Conservation (phyloP, 2,113 vertebrate species). For the Phrynocephalus versicolor region DNA sequence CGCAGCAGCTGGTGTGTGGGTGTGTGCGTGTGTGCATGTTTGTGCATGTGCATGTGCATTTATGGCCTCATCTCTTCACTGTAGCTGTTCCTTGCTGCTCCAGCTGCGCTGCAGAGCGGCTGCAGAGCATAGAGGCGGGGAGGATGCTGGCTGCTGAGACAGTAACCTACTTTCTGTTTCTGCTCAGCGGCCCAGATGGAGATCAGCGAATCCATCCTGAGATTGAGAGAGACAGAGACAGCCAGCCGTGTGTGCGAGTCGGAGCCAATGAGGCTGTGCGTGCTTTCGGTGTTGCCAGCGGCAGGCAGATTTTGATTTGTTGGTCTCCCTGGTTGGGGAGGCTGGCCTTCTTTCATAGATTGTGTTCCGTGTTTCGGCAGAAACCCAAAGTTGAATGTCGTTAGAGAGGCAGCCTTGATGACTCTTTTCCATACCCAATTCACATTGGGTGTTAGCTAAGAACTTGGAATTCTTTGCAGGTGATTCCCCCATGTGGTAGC, state of each 20-base stretch:
- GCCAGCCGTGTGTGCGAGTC: not conserved
- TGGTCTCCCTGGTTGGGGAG: not conserved
- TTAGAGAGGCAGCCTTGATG: not conserved
- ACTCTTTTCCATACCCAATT: not conserved
- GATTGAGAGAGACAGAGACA: no score
- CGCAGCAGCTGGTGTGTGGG: not conserved
- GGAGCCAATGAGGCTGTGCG: not conserved
- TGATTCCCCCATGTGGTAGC: no score
- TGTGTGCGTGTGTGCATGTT: no score
- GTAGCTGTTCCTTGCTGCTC: not conserved
- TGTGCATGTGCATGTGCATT: not conserved
- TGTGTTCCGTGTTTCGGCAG: not conserved
- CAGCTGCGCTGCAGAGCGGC: not conserved
- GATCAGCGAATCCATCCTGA: not conserved
- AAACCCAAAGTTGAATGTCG: not conserved
- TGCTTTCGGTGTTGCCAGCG: not conserved
- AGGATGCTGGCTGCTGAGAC: not conserved
- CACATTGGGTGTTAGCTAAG: no score
- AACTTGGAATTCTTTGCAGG: not conserved
- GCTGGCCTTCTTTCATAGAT: not conserved
- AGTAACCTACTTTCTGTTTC: slow-evolving; percentile 41
- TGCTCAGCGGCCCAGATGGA: slow-evolving; percentile 34
- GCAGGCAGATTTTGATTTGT: not conserved
- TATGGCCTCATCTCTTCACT: not conserved
- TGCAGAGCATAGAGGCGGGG: not conserved